Evolutionary conservation across 2,113 vertebrate genomes (phyloP).

Genomic region (Varanus komodoensis): DNA sequence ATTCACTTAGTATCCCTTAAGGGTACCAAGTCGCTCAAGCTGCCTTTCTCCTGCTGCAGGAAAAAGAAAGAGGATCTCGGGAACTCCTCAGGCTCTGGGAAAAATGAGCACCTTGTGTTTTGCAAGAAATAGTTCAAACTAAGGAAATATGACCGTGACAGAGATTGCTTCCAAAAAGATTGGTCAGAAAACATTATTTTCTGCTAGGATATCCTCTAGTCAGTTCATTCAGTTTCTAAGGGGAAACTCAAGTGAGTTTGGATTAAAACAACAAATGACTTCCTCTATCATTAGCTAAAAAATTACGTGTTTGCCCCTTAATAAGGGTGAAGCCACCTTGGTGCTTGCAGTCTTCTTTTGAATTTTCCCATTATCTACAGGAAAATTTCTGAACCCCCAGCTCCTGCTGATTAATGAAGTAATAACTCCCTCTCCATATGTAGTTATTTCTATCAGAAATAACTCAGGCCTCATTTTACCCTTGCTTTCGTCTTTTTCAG

Average conservation of each 20-base stretch:
- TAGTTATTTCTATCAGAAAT: not conserved
- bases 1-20: no score
- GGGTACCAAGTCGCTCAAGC: not conserved
- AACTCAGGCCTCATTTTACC: not conserved
- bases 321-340: not conserved
- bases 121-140: conserved; percentile 24
- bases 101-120: not conserved
- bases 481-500: not conserved
- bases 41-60: not conserved
- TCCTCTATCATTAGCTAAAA: not conserved
- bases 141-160: not conserved
- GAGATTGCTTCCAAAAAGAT: not conserved
- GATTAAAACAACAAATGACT: no score
- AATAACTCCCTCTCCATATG: not conserved
- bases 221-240: not conserved
- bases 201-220: not conserved
- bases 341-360: not conserved
- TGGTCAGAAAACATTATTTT: not conserved
- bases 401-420: not conserved
- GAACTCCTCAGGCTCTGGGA: no score
- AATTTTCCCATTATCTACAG: not conserved
- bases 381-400: not conserved
- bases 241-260: no score
- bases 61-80: not conserved
- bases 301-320: no score